These are phyloP conservation scores for Porphyrio hochstetteri DNA, from an alignment of 2,113 vertebrate species.

Conservation along the genomic window DNA sequence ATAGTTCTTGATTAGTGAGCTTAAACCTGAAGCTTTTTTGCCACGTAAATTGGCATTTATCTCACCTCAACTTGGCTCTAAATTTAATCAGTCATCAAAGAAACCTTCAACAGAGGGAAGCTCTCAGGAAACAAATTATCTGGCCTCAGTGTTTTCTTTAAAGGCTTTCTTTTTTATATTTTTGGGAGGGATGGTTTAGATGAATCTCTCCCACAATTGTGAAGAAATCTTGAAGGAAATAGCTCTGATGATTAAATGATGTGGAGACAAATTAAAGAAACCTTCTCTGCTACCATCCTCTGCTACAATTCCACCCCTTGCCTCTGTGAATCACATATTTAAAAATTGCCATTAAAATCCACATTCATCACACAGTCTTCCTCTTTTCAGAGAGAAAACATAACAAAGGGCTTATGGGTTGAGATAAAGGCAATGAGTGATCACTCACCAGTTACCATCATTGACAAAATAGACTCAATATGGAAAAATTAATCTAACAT, in stretches of 20 bases:
- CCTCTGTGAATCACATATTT: too few relatives aligned
- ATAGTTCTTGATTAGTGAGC: neutral
- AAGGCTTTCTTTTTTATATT: neutral
- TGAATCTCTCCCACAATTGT: neutral
- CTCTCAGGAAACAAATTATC: neutral
- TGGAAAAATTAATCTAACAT: too few relatives aligned
- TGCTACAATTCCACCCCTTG: too few relatives aligned
- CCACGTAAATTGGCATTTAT: neutral
- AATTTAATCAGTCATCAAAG: neutral
- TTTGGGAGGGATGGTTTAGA: neutral
- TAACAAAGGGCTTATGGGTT: too few relatives aligned
- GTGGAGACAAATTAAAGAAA: too few relatives aligned
- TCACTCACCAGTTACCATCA: too few relatives aligned
- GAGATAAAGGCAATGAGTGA: too few relatives aligned
- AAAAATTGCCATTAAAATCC: too few relatives aligned
- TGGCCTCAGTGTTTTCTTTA: neutral
- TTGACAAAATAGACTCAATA: too few relatives aligned
- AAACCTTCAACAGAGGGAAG: neutral
- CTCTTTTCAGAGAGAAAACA: too few relatives aligned
- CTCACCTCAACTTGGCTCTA: neutral
- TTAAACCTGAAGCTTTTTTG: neutral
- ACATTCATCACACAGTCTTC: too few relatives aligned
- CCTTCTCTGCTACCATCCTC: too few relatives aligned
- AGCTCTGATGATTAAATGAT: neutral
- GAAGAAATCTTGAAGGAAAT: neutral